phyloP scores from a whole-genome alignment of 2,797 vertebrate species.

The Anisognathus igniventris region DNA sequence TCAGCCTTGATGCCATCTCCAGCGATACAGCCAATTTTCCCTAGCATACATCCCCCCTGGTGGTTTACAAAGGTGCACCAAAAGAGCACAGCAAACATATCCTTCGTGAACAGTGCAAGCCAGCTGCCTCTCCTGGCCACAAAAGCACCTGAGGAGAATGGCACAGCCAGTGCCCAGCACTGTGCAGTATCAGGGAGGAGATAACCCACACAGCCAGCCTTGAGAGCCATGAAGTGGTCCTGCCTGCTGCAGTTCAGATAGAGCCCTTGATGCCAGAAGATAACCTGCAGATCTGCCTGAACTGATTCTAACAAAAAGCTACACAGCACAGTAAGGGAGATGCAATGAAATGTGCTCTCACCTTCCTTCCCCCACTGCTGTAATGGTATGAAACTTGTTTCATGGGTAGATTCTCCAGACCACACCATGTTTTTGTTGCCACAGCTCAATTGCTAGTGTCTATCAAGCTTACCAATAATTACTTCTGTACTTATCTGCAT shows the following conservation, averaged over 20 bases:
- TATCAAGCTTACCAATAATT: not conserved
- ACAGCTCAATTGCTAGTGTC: not conserved
- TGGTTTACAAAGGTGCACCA: rapidly evolving
- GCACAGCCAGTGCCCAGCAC: not conserved
- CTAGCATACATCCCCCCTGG: not conserved
- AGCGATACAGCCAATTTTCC: not conserved
- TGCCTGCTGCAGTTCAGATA: not conserved
- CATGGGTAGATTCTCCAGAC: not conserved
- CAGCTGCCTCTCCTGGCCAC: not conserved
- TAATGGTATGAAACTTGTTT: not conserved
- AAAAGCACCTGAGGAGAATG: not conserved
- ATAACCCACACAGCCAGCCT: rapidly evolving
- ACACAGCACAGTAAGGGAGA: not conserved
- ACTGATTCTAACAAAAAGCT: not conserved
- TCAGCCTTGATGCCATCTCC: not conserved
- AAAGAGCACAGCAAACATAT: not conserved
- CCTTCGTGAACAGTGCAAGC: not conserved
- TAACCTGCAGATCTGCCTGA: not conserved
- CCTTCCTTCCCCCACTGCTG: rapidly evolving
- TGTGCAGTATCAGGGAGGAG: not conserved
- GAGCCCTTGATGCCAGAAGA: not conserved
- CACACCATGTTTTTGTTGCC: not conserved
- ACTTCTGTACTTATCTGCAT: not conserved
- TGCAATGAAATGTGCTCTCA: not conserved
- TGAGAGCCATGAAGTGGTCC: not conserved